Conservation (phyloP, 1,140 invertebrate genomes). For the Zaprionus davidi region DNA sequence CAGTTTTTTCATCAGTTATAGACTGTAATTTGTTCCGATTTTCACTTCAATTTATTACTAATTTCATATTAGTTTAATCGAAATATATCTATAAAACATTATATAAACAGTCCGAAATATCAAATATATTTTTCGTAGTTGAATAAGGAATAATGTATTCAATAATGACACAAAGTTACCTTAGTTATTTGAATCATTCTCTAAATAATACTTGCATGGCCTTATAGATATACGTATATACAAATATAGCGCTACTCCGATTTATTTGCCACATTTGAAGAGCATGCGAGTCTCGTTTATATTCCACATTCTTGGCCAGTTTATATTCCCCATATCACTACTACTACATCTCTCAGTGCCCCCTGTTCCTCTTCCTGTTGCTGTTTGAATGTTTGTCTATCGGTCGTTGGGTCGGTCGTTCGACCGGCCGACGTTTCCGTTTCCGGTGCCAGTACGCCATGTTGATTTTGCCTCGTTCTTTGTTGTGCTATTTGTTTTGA, state of each 20-base stretch:
- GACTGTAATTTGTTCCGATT: no score
- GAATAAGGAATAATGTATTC: no score
- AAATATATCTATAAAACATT: no score
- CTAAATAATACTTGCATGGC: background rate
- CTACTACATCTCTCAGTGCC: background rate
- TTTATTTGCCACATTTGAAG: background rate
- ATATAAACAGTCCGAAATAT: no score
- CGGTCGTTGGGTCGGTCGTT: constrained; percentile 53
- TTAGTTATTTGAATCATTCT: no score
- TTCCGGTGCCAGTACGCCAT: constrained; percentile 75
- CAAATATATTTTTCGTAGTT: no score
- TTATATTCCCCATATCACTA: background rate
- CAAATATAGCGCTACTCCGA: background rate
- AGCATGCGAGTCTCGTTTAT: background rate
- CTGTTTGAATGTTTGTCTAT: constrained; percentile 66
- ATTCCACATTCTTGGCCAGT: background rate
- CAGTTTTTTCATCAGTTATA: no score
- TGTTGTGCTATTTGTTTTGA: constrained; percentile 59
- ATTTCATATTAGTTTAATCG: no score
- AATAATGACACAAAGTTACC: no score
- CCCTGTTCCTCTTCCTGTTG: constrained; percentile 24
- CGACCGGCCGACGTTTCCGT: constrained; percentile 74
- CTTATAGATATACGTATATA: background rate
- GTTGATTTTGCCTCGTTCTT: constrained; percentile 68
- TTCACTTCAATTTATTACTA: no score